Evolutionary conservation across 2,113 vertebrate genomes (phyloP), one percentile per base, ranked within the genome.

Genomic region (Dicentrarchus labrax): DNA sequence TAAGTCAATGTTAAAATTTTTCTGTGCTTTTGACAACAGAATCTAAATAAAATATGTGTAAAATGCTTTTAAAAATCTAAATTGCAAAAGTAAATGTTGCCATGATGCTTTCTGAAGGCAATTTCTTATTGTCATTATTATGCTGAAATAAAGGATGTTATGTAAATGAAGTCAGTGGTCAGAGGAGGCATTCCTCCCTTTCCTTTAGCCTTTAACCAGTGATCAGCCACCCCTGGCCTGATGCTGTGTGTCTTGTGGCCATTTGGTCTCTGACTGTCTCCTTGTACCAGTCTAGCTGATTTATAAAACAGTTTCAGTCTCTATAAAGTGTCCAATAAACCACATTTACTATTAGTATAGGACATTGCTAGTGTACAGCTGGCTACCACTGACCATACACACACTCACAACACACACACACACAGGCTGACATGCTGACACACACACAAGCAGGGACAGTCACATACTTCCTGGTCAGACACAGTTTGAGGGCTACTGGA

Each of bases 281-380:
- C 57, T 68, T 43, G 19, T 51, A 78, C 72, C 84, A 70, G 76
- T 76, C 76, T 43, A 16, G 45, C 0, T 36, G 76, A 72, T 91
- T 91, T 86, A 87, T 86, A 87, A 90, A 89, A 88, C 13, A 9
- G 65, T 78, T 84, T 82, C 69, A 83, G 80, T 66, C 57, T 62
- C 84, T 73, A 76, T 90, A 89, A 90, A 88, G 76, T 87, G 66
- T 56, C 88, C 91, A 89, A 88, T 92, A 89, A 93, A 92, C 72
- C 73, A 75, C 84, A 88, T 91, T 89, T 88, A 92, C 89, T 88
- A 81, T 91, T 87, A 89, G 84, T 70, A 60, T 79, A 69, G 78
- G 83, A 86, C 83, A 80, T 74, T 47, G 83, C 67, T 22, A 56
- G 80, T 75, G 87, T 38, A 80, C 67, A 87, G 71, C 79, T 75